Evolutionary conservation across 2,888 invertebrate species (phyloP), one percentile per base, ranked within the genome.

Genomic region (Amphipoea oculea): DNA sequence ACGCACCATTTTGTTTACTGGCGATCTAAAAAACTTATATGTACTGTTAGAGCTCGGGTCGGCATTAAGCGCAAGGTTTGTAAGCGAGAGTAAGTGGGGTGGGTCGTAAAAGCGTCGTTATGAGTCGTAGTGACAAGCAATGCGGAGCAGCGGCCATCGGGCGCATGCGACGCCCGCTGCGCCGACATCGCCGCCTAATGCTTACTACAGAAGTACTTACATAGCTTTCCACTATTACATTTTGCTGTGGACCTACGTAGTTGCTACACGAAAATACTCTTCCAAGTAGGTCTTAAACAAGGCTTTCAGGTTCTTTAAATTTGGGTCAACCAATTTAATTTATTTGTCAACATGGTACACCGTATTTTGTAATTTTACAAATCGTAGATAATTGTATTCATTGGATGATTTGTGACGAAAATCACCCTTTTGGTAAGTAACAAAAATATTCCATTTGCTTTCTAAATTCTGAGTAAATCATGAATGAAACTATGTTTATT

Each of bases 41-140:
- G 90, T 92, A 90, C 78, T 78, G 83, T 91, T 91, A 91, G 91
- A 90, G 90, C 90, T 89, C 86, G 91, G 91, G 85, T 82, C 87
- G 85, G 87, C 93, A 95, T 96, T 96, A 95, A 95, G 92, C 90
- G 92, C 96, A 95, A 93, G 93, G 91, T 91, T 93, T 92, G 93
- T 92, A 91, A 90, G 90, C 85, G 84, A 86, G 85, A 85, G 88
- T 92, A 90, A 93, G 93, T 93, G 91, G 93, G 93, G 93, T 91
- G 90, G 89, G 84, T 93, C 94, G 92, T 95, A 94, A 96, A 95
- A 92, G 90, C 87, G 91, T 92, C 91, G 93, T 95, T 93, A 94
- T 88, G 91, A 90, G 91, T 89, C 88, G 48, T 85, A 89, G 92
- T 89, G 91, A 93, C 93, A 92, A 93, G 93, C 91, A 91, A 90